These are phyloP conservation scores for Scatophagus argus DNA, from an alignment of 2,113 vertebrate genomes.

Conservation along the genomic window DNA sequence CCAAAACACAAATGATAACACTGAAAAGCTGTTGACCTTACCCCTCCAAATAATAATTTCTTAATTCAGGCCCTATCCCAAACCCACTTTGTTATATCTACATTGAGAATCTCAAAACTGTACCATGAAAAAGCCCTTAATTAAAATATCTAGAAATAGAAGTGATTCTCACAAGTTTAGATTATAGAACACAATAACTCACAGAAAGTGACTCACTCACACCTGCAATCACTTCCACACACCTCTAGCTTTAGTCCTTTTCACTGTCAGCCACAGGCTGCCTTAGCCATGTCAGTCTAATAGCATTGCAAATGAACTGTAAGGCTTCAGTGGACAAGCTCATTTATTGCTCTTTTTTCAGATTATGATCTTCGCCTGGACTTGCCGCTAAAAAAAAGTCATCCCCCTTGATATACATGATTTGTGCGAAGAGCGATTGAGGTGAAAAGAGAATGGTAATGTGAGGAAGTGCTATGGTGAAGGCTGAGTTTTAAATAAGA, in stretches of 20 bases:
- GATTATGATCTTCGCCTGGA: conserved; percentile 33
- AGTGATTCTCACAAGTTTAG: background rate
- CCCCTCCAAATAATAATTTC: no score
- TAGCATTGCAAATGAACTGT: conserved; percentile 49
- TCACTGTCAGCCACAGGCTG: conserved; percentile 4
- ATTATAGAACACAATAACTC: background rate
- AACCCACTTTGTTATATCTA: background rate
- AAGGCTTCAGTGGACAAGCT: conserved; percentile 49
- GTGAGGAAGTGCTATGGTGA: background rate
- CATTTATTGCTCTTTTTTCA: conserved; percentile 40
- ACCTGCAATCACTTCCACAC: conserved; percentile 15
- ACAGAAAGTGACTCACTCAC: background rate
- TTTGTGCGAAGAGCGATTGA: conserved; percentile 16
- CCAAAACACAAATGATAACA: background rate
- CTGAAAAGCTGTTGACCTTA: background rate
- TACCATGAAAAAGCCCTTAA: background rate
- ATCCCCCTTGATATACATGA: background rate
- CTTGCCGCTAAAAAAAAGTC: conserved; percentile 14
- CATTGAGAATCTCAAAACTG: no score
- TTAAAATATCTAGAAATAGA: background rate
- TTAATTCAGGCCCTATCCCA: background rate
- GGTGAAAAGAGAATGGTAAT: background rate
- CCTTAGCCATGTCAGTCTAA: conserved; percentile 26
- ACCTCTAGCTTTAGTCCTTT: background rate
- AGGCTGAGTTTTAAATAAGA: background rate